Percentiles rank a stretch among this genome's conserved stretches.
Evolutionary conservation across 2,113 vertebrate genomes (phyloP).

Genomic region (Heteronetta atricapilla): DNA sequence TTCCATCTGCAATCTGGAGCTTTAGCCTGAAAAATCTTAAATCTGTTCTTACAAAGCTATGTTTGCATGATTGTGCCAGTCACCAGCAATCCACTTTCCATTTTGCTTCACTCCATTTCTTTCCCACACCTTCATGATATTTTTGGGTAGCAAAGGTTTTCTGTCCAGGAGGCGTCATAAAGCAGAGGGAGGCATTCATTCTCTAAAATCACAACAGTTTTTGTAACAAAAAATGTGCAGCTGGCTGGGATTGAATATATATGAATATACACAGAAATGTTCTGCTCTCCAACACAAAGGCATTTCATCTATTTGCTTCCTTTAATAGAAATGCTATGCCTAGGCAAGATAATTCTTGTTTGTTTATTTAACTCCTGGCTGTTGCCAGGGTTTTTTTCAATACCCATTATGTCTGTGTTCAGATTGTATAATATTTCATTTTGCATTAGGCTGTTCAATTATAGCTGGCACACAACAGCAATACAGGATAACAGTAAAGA

Average conservation of each 20-base stretch:
- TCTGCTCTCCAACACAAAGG: conserved; percentile 1
- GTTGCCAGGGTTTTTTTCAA: conserved; percentile 37
- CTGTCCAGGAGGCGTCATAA: conserved; percentile 22
- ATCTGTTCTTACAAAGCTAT: conserved; percentile 17
- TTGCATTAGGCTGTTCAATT: conserved; percentile 31
- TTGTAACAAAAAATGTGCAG: background rate
- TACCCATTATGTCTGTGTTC: conserved; percentile 18
- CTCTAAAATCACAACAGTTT: background rate
- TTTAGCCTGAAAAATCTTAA: conserved; percentile 50
- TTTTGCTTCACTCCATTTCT: background rate
- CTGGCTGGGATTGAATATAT: background rate
- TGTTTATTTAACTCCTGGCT: conserved; percentile 41
- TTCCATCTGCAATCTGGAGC: background rate
- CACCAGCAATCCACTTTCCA: conserved; percentile 1
- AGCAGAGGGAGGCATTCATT: background rate
- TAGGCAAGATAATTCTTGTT: background rate
- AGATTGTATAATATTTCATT: conserved; percentile 45
- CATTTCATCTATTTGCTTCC: background rate
- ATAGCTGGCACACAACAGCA: background rate
- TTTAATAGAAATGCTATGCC: conserved; percentile 21
- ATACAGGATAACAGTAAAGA: background rate
- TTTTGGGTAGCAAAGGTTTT: conserved; percentile 49
- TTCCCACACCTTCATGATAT: background rate
- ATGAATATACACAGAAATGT: background rate
- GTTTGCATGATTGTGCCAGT: background rate